phyloP scores from a whole-genome alignment of 2,113 vertebrate species.

The Pygoscelis adeliae region DNA sequence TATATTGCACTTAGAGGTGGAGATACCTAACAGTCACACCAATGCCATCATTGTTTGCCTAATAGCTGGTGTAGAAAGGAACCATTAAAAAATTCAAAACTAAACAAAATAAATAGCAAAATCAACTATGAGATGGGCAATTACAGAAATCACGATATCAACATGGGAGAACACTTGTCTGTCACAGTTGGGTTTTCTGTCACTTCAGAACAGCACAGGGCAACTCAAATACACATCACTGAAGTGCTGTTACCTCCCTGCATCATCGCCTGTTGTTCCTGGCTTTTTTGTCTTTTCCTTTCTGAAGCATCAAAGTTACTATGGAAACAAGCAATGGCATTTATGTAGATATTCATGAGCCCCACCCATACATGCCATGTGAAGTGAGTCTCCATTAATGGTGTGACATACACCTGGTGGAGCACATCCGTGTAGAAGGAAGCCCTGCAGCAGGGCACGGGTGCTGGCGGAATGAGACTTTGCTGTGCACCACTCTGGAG shows the following conservation, averaged over 20 bases:
- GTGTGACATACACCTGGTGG: not conserved
- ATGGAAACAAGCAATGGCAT: slow-evolving; percentile 58
- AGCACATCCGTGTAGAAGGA: not conserved
- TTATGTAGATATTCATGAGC: slow-evolving; percentile 38
- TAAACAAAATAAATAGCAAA: not conserved
- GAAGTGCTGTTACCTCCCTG: not conserved
- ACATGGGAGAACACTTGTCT: not conserved
- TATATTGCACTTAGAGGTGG: not conserved
- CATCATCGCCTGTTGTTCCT: not conserved
- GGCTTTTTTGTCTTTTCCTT: slow-evolving; percentile 37
- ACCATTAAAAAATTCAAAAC: not conserved
- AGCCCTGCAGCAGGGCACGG: not conserved
- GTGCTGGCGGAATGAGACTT: not conserved
- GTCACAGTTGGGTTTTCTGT: not conserved
- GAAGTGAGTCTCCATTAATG: slow-evolving; percentile 2
- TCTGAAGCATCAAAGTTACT: slow-evolving; percentile 68
- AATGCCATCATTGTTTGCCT: not conserved
- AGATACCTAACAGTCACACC: not conserved
- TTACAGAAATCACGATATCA: not conserved
- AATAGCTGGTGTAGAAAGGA: not conserved
- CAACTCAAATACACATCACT: not conserved
- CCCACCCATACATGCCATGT: not conserved
- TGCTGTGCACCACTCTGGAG: not conserved
- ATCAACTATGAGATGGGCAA: not conserved
- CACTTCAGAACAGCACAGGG: not conserved